Percentiles rank a stretch among this genome's conserved stretches.
These are phyloP conservation scores for Leptinotarsa juncta DNA, from an alignment of 2,888 invertebrate genomes.

Conservation along the genomic window DNA sequence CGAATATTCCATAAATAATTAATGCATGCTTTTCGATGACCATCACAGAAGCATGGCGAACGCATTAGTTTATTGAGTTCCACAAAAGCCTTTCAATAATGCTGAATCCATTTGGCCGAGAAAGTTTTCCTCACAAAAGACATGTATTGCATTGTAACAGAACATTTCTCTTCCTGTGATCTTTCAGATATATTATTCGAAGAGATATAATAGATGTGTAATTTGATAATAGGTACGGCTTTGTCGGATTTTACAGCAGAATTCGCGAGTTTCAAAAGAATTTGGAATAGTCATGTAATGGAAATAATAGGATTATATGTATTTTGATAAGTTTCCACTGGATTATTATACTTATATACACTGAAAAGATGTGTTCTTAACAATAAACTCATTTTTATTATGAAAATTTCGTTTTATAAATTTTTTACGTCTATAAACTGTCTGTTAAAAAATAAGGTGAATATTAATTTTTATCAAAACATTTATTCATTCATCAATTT, in stretches of 20 bases:
- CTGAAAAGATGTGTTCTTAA: no score
- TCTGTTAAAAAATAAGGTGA: no score
- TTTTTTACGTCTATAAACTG: no score
- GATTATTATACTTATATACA: no score
- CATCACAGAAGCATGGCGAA: neutral
- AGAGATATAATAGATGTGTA: constrained; percentile 21
- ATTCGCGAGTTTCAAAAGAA: neutral
- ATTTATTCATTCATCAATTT: no score
- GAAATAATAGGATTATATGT: neutral
- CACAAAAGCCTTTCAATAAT: constrained; percentile 33
- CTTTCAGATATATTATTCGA: constrained; percentile 18
- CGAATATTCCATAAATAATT: constrained; percentile 8
- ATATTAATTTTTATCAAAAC: no score
- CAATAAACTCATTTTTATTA: no score
- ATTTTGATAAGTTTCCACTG: no score
- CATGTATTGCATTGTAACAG: constrained; percentile 19
- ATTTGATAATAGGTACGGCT: constrained; percentile 21
- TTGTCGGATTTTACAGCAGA: constrained; percentile 1
- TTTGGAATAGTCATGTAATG: neutral
- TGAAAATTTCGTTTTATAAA: no score
- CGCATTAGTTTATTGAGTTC: constrained; percentile 36
- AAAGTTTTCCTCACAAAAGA: constrained; percentile 33
- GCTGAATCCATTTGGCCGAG: constrained; percentile 31
- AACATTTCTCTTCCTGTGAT: constrained; percentile 13
- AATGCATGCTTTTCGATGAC: constrained; percentile 1